phyloP scores from a whole-genome alignment of 2,797 vertebrate genomes.

The Halcyon leucocephala region DNA sequence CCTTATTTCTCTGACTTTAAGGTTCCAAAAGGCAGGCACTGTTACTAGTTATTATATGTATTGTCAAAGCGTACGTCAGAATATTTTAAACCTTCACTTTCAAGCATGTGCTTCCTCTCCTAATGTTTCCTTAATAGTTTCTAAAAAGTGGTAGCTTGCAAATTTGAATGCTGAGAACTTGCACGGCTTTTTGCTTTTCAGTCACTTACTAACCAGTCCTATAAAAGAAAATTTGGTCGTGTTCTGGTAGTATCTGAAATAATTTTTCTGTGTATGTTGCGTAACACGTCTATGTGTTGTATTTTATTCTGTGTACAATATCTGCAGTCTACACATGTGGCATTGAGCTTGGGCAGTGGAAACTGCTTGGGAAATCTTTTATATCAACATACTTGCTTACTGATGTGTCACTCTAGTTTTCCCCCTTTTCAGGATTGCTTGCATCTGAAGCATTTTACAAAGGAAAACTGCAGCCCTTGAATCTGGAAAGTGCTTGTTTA shows the following conservation, averaged over 20 bases:
- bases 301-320: not conserved
- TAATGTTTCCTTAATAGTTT: not conserved
- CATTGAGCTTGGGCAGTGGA: not conserved
- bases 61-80: not conserved
- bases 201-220: not conserved
- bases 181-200: not conserved
- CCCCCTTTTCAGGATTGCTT: not conserved
- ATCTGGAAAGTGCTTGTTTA: not conserved
- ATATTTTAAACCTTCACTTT: not conserved
- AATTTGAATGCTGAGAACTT: not conserved
- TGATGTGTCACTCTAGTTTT: not conserved
- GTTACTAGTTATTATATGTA: not conserved
- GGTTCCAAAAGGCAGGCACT: not conserved
- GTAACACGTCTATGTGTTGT: rapidly evolving
- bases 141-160: not conserved
- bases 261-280: not conserved
- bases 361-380: not conserved
- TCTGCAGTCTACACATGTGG: not conserved
- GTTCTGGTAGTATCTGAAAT: not conserved
- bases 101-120: not conserved
- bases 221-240: not conserved
- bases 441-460: not conserved
- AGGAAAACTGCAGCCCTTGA: not conserved
- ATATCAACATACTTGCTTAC: not conserved
- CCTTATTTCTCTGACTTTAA: not conserved